phyloP scores from a whole-genome alignment of 2,113 vertebrate genomes.

The Guaruba guarouba region DNA sequence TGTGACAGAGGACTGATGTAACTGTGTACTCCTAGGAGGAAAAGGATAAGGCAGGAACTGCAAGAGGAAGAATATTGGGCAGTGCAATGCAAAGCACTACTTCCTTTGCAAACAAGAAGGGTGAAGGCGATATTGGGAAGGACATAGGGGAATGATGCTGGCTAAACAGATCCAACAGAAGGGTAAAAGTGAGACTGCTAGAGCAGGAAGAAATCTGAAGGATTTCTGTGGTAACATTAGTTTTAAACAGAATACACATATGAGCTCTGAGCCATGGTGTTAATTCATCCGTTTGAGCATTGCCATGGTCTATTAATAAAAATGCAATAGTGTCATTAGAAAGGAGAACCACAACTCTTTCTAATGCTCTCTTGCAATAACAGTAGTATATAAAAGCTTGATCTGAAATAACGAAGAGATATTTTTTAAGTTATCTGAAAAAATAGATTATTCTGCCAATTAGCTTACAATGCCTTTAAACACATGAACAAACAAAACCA shows the following conservation, averaged over 20 bases:
- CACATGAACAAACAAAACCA: rapidly evolving
- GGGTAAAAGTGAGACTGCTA: not conserved
- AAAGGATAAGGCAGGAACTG: not conserved
- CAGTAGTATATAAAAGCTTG: not conserved
- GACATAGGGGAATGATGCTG: not conserved
- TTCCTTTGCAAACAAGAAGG: not conserved
- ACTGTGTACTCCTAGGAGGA: not conserved
- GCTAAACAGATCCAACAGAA: not conserved
- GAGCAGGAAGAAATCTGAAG: not conserved
- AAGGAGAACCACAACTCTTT: not conserved
- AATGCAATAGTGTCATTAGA: not conserved
- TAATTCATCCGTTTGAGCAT: not conserved
- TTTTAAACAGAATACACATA: not conserved
- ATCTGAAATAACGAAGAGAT: not conserved
- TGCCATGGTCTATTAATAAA: not conserved
- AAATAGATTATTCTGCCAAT: not conserved
- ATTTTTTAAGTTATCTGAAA: not conserved
- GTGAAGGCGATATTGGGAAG: not conserved
- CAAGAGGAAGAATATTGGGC: not conserved
- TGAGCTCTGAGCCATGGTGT: not conserved
- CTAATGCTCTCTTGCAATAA: not conserved
- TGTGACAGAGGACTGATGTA: not conserved
- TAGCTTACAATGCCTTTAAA: not conserved
- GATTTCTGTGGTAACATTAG: not conserved
- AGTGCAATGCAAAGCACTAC: not conserved